phyloP scores from a whole-genome alignment of 2,113 vertebrate genomes.

The Mus musculus region GRCm39 chr2:31857501-31858000 shows the following conservation, averaged over 20 bases:
- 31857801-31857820: not conserved
- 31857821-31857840: not conserved
- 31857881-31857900: not conserved
- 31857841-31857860: not conserved
- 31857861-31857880: not conserved
- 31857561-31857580: not conserved
- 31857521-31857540: not conserved
- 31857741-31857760: not conserved
- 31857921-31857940: not conserved
- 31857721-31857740: not conserved
- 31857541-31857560: not conserved
- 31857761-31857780: not conserved
- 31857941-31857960: not conserved
- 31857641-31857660: not conserved
- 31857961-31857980: no score
- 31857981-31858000: not conserved
- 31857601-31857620: not conserved
- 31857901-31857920: not conserved
- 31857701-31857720: not conserved
- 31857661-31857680: not conserved
- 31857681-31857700: no score
- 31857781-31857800: not conserved
- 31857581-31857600: not conserved
- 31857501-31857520: not conserved
- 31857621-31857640: rapidly evolving